Evolutionary conservation across 2,113 vertebrate species (phyloP), one percentile per base, ranked within the genome.

Genomic region (Anolis sagrei): DNA sequence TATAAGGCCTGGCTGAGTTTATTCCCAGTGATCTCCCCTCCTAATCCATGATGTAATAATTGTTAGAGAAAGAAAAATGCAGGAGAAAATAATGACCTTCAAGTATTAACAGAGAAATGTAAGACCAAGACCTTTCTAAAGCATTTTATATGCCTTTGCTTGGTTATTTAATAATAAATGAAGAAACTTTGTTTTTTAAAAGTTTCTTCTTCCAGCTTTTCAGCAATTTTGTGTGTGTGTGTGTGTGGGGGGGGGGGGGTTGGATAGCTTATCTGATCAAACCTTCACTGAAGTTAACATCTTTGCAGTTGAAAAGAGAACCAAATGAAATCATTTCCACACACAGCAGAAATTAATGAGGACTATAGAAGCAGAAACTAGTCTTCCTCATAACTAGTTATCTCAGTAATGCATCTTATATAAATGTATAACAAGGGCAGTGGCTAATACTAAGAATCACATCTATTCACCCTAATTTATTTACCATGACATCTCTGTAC

Each of bases 261-360:
- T 2, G 39, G 39, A 58, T 76, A 54, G 34, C 7, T 49, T 58
- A 0, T 49, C 36, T 86, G n/a, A 7, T 4, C n/a, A 39, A 81
- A 82, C 85, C 39, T 87, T 51, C 27, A 2, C 14, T 83, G 62
- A 81, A 76, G 16, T 85, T 86, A 86, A 14, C 1, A 69, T 7
- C 27, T 74, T 74, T 70, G 14, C 25, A 39, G 11, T 54, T 70
- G 25, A 51, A 84, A 39, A 68, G 64, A 29, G 64, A 27, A 5
- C 77, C 27, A 23, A 66, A 49, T 66, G 9, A 54, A 36, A 69
- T 29, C 80, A 72, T 58, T 34, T 68, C 7, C 25, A 10, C 39
- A n/a, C n/a, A n/a, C 27, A 44, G n/a, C 1, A 34, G 51, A 48
- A 79, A 72, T 18, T n/a, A n/a, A 39, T 16, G 34, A 29, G 29